Evolutionary conservation across 2,113 vertebrate species (phyloP), one percentile per base, ranked within the genome.

Genomic region (Orcinus orca): DNA sequence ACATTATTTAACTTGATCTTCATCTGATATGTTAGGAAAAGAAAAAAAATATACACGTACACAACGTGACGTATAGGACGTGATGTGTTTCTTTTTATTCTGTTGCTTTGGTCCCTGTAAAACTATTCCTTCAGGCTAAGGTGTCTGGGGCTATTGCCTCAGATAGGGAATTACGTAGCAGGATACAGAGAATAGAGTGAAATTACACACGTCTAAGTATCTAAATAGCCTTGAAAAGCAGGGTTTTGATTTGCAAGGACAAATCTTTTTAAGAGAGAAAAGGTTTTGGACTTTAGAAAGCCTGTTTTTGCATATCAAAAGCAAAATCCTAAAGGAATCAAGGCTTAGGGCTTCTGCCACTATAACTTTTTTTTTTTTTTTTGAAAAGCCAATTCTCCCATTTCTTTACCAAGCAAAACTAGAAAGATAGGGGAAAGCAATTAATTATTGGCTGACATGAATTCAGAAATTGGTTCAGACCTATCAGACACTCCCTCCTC

Each of bases 241-340:
- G 41, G 26, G 50, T 65, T 98, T 95, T 93, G 77, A 93, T 93
- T 96, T 93, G 41, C 95, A 97, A 98, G 93, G 73, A 76, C 87
- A 92, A 71, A 92, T 95, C 63, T 71, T 97, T 98, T 98, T 95
- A 53, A 6, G 80, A 96, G 88, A 98, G 74, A 97, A 98, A 81
- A 92, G 90, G 62, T 97, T 98, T 98, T 93, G 83, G 96, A 98
- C 97, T 96, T 96, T 3, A 33, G 82, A 85, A 1, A 60, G 71
- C 38, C 84, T 38, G 2, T 31, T 94, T 95, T 97, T 96, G 86
- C 96, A 97, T 97, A 97, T 97, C 86, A 97, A 96, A 95, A 87
- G 89, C 68, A 87, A 95, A 95, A 21, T 36, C 80, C 84, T 50
- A 79, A 95, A 94, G 63, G 92, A 95, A 96, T 96, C 26, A 25